Evolutionary conservation across 1,140 invertebrate genomes (phyloP), one percentile per base, ranked within the genome.

Genomic region (Drosophila lacteicornis): DNA sequence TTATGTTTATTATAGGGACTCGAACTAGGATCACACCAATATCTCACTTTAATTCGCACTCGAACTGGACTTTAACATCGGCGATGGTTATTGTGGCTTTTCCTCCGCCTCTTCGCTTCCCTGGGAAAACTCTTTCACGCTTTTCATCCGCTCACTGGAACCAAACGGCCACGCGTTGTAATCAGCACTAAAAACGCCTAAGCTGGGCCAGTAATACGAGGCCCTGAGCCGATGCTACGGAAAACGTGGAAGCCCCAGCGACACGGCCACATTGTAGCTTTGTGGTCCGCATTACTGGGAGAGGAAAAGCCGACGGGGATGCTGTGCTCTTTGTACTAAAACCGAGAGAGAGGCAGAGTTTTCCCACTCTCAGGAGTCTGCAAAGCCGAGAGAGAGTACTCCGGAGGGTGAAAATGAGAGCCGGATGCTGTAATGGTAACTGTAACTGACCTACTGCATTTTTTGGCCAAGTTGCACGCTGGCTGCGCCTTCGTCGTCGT

Each of bases 141-240:
- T 58, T 57, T 43, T 46, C 42, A 61, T 90, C 85, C 85, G 85
- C 70, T 78, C 81, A 75, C 42, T 65, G 75, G 67, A 90, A 90
- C 85, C 85, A 85, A 68, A 82, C 86, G 81, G 81, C 66, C 66
- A 90, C 85, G 85, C 85, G 86, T 90, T 90, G 85, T 90, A 91
- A 90, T 90, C 81, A 90, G 85, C 85, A 90, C 85, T 90, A 85
- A 90, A 90, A 77, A 77, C 78, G 46, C 60, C 81, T 75, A 77
- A 83, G 83, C 77, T 88, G 65, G 61, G 61, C 73, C 62, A 90
- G 69, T 84, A 88, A 90, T 67, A 63, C 66, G 71, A 77, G 67
- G 51, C 22, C 73, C 63, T 30, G 42, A 58, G 38, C 68, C 73
- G 57, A 74, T 43, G 53, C 42, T 70, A 40, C 25, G 22, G 51